These are phyloP conservation scores for Nycticryphes semicollaris DNA, from an alignment of 2,113 vertebrate species.

Conservation along the genomic window DNA sequence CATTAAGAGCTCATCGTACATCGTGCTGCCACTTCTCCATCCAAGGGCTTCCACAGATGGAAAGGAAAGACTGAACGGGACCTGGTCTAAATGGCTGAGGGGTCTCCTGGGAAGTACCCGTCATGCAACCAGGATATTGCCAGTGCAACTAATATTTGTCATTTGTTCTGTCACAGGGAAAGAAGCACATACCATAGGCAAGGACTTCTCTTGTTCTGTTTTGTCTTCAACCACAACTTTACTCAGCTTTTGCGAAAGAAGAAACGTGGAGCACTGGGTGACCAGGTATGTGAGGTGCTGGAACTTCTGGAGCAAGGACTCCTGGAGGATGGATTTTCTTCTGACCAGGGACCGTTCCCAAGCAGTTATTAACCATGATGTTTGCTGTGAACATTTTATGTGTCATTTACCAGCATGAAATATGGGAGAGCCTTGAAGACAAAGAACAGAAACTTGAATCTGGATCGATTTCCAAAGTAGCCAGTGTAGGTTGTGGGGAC, in stretches of 20 bases:
- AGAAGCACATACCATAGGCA: neutral
- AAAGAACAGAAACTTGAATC: neutral
- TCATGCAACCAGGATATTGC: neutral
- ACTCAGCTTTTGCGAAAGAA: neutral
- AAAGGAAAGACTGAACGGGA: neutral
- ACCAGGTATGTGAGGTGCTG: neutral
- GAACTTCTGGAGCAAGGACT: neutral
- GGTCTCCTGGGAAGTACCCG: neutral
- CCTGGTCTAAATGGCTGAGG: neutral
- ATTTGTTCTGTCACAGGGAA: neutral
- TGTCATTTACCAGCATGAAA: neutral
- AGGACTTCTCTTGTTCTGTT: neutral
- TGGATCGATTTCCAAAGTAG: neutral
- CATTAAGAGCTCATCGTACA: neutral
- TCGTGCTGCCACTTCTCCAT: neutral
- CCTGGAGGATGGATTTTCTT: neutral
- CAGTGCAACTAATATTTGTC: neutral
- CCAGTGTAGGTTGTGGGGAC: neutral
- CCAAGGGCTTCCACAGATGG: neutral
- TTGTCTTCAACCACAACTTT: neutral
- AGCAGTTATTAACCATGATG: neutral
- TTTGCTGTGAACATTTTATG: neutral
- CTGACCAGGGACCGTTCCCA: neutral
- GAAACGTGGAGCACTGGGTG: neutral
- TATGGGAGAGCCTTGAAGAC: neutral